These are phyloP conservation scores for Diprion similis DNA, from an alignment of 1,140 invertebrate species.

Conservation along the genomic window DNA sequence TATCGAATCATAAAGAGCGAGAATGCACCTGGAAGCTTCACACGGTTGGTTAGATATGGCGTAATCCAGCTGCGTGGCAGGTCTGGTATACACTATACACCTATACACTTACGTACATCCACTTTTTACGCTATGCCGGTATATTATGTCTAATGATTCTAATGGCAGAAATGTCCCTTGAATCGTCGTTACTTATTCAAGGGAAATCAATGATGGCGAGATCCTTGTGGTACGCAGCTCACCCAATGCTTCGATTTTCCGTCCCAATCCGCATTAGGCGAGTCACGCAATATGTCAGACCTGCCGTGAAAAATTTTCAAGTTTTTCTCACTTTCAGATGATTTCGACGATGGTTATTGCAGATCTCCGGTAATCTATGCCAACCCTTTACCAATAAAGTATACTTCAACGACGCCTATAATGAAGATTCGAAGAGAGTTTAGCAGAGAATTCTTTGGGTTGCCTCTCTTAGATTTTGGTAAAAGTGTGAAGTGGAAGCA, in stretches of 20 bases:
- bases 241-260: neutral
- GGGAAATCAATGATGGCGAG: conserved; percentile 38
- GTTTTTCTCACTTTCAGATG: no score
- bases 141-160: conserved; percentile 28
- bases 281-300: no score
- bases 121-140: neutral
- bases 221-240: conserved; percentile 13
- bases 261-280: no score
- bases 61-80: neutral
- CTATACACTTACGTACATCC: no score
- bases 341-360: no score
- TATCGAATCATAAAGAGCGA: neutral
- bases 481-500: conserved; percentile 42
- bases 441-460: neutral
- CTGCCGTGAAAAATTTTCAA: no score
- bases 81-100: neutral
- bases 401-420: no score
- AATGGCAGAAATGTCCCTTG: conserved; percentile 18
- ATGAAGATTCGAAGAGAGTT: no score
- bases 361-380: no score
- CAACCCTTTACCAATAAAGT: no score
- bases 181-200: conserved; percentile 38
- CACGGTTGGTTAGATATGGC: neutral
- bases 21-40: conserved; percentile 4
- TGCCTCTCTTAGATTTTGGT: neutral